Evolutionary conservation across 2,888 invertebrate genomes (phyloP).

Genomic region (Suillia variegata): DNA sequence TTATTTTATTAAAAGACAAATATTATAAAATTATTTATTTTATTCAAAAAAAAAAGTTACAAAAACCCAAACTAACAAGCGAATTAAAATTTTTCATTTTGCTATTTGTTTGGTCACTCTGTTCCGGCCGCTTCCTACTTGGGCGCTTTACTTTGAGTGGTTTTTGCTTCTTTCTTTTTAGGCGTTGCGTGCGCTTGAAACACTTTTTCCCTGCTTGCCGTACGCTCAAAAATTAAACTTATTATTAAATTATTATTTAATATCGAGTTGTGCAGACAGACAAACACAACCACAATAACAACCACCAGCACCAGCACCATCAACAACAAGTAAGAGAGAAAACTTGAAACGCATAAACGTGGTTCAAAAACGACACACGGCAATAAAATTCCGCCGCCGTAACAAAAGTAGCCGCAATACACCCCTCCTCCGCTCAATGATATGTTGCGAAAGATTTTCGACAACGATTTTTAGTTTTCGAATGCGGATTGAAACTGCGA

Average conservation of each 20-base stretch:
- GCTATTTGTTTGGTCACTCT: too few species aligned
- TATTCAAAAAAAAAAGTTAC: too few species aligned
- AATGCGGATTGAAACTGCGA: not conserved
- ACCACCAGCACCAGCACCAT: not conserved
- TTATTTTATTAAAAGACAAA: too few species aligned
- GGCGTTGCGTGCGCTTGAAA: not conserved
- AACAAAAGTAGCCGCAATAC: too few species aligned
- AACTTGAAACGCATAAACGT: not conserved
- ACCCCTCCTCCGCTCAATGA: not conserved
- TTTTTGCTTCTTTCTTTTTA: not conserved
- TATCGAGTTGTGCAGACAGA: not conserved
- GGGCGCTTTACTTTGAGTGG: not conserved
- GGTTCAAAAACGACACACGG: too few species aligned
- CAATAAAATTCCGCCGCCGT: too few species aligned
- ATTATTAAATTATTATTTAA: slow-evolving; percentile 1
- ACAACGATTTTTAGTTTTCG: not conserved
- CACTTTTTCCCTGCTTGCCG: too few species aligned
- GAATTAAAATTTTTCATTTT: too few species aligned
- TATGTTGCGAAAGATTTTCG: not conserved
- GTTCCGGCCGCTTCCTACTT: not conserved
- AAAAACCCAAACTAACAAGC: too few species aligned
- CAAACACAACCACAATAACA: not conserved
- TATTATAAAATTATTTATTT: too few species aligned
- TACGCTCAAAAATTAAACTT: not conserved
- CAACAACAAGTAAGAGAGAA: not conserved